phyloP scores from a whole-genome alignment of 2,113 vertebrate species.

The Psilopogon haemacephalus region DNA sequence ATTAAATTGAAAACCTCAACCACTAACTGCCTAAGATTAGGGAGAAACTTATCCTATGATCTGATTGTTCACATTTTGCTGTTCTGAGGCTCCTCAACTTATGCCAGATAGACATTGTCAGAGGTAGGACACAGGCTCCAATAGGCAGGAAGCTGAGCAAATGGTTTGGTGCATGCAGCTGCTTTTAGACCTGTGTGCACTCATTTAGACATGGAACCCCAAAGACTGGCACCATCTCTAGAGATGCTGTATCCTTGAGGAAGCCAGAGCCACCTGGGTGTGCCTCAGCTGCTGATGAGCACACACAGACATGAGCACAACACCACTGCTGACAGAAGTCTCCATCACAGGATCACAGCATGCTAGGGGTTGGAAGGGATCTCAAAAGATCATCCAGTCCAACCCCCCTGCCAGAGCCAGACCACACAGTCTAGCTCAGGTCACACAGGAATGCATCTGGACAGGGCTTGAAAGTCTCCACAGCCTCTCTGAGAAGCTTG shows the following conservation, averaged over 20 bases:
- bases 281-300: not conserved
- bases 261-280: not conserved
- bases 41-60: not conserved
- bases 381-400: too few species aligned
- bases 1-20: not conserved
- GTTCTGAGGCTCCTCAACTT: not conserved
- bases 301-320: accelerated
- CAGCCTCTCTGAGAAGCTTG: too few species aligned
- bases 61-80: conserved; percentile 8
- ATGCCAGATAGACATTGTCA: not conserved
- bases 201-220: not conserved
- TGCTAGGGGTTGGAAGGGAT: too few species aligned
- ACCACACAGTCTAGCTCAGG: too few species aligned
- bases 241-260: not conserved
- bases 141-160: not conserved
- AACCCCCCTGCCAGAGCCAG: too few species aligned
- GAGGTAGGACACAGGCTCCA: not conserved
- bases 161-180: accelerated
- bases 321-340: not conserved
- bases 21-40: not conserved
- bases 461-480: too few species aligned
- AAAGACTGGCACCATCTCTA: not conserved
- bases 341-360: not conserved
- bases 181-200: not conserved
- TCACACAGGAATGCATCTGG: too few species aligned